Evolutionary conservation across 2,113 vertebrate genomes (phyloP).

Genomic region (Phyllopteryx taeniolatus): DNA sequence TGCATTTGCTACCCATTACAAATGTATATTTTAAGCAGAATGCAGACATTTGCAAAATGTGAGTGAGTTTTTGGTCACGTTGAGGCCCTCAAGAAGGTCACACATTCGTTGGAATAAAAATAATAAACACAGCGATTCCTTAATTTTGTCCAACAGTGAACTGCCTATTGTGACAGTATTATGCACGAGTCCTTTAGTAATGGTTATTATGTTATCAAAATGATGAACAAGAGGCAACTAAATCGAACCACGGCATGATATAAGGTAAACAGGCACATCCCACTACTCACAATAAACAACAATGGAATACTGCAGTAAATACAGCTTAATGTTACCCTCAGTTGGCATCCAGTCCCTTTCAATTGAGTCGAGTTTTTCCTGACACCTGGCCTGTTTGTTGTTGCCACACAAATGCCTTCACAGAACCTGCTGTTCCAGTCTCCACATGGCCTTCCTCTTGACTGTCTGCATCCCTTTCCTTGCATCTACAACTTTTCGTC

Average conservation of each 20-base stretch:
- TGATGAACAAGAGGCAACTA: no score
- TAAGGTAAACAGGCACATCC: not conserved
- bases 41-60: no score
- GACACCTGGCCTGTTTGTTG: slow-evolving; percentile 73
- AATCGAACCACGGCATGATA: not conserved
- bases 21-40: no score
- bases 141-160: no score
- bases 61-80: no score
- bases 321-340: not conserved
- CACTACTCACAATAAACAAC: not conserved
- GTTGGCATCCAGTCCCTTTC: slow-evolving; percentile 9
- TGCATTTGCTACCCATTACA: no score
- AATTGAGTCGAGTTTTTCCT: slow-evolving; percentile 9
- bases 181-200: no score
- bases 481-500: slow-evolving; percentile 34
- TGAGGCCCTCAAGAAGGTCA: no score
- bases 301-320: not conserved
- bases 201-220: no score
- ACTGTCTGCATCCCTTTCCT: slow-evolving; percentile 44
- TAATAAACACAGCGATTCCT: no score
- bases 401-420: slow-evolving; percentile 56
- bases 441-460: slow-evolving; percentile 26
- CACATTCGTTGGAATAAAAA: no score
- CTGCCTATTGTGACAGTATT: no score
- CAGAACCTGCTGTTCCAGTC: slow-evolving; percentile 67